Percentiles rank a stretch among this genome's conserved stretches.
Conservation (phyloP, 2,888 invertebrate species). For the Parasteatoda lunata region DNA sequence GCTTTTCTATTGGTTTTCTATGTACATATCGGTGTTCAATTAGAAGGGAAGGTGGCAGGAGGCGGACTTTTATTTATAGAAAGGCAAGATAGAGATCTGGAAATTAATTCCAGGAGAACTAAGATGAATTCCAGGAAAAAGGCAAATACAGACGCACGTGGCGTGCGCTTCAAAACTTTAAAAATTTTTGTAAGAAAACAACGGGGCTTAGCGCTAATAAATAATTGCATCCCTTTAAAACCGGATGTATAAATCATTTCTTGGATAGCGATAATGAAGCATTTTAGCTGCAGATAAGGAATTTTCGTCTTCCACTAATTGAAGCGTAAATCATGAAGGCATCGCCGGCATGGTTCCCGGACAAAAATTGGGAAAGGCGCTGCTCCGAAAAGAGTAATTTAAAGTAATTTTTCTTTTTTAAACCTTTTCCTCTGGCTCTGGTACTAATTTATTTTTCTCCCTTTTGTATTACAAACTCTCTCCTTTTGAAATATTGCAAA, state of each 20-base stretch:
- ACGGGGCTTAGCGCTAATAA: constrained; percentile 57
- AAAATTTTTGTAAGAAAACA: constrained; percentile 43
- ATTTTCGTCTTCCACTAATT: constrained; percentile 59
- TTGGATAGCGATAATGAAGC: constrained; percentile 60
- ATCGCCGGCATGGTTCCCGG: constrained; percentile 5
- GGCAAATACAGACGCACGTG: constrained; percentile 3
- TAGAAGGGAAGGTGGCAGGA: constrained; percentile 42
- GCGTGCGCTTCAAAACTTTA: constrained; percentile 32
- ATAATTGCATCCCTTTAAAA: constrained; percentile 60
- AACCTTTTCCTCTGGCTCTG: constrained; percentile 10
- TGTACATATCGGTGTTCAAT: constrained; percentile 58
- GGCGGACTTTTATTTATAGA: constrained; percentile 31
- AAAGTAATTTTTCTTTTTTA: constrained; percentile 41
- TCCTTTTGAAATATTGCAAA: constrained; percentile 38
- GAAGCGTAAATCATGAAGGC: constrained; percentile 61
- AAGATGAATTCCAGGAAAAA: constrained; percentile 24
- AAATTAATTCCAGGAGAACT: constrained; percentile 58
- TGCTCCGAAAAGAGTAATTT: constrained; percentile 28
- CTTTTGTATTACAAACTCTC: constrained; percentile 14
- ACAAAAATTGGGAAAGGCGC: constrained; percentile 47
- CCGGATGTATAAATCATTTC: constrained; percentile 62
- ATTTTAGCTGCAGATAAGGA: constrained; percentile 61
- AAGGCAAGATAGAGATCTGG: constrained; percentile 25
- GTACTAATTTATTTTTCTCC: constrained; percentile 40
- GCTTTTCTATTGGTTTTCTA: constrained; percentile 52